Conservation (phyloP, 1,140 invertebrate species). For the Protaetia brevitarsis region DNA sequence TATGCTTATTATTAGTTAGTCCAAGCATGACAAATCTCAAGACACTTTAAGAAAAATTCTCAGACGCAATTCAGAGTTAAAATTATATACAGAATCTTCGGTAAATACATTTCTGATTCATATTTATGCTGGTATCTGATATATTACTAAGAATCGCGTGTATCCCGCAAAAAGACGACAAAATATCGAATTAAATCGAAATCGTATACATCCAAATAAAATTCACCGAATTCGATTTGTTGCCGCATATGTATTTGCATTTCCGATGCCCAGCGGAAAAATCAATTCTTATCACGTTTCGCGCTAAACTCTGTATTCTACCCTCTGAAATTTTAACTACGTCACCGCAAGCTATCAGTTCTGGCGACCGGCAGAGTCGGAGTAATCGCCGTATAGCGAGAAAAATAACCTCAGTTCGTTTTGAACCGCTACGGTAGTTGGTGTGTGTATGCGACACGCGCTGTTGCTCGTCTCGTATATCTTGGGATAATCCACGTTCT, state of each 20-base stretch:
- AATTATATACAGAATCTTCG: too few relatives aligned
- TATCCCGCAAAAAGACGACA: background rate
- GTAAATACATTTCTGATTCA: background rate
- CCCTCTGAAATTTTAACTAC: slow-evolving; percentile 9
- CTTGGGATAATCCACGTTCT: too few relatives aligned
- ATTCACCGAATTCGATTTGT: background rate
- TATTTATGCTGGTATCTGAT: background rate
- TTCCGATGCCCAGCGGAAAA: background rate
- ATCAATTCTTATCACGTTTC: slow-evolving; percentile 17
- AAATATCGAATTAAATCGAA: background rate
- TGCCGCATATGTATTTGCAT: background rate
- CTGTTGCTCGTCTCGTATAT: background rate
- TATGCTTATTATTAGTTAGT: too few relatives aligned
- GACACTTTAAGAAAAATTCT: too few relatives aligned
- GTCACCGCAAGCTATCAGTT: background rate
- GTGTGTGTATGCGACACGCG: background rate
- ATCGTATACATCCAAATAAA: background rate
- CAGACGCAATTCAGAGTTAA: too few relatives aligned
- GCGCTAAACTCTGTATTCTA: background rate
- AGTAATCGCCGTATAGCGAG: background rate
- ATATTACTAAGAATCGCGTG: background rate
- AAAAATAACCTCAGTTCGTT: background rate
- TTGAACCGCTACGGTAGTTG: background rate
- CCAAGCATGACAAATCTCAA: too few relatives aligned
- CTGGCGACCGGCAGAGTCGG: background rate